Evolutionary conservation across 2,888 invertebrate genomes (phyloP), one percentile per base, ranked within the genome.

Genomic region (Malachius bipustulatus): DNA sequence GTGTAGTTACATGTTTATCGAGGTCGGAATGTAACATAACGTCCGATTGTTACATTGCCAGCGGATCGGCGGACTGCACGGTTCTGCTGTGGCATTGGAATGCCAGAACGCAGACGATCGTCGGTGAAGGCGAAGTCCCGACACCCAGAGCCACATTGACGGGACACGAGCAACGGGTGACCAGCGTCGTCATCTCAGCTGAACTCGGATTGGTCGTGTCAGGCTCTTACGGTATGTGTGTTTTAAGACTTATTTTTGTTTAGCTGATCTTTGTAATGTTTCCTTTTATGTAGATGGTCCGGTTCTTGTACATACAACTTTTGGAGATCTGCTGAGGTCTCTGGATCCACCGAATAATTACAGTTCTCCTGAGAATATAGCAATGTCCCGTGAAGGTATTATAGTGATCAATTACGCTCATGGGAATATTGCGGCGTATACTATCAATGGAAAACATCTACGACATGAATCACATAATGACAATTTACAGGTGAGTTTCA

Each of bases 21-120:
- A 76, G 97, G 32, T 96, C 94, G 2, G 98, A 99, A 64, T 96
- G 96, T 65, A 96, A 94, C 66, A 89, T 97, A 47, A 93, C 91
- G n/a, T 89, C 91, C 1, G 97, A 98, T 67, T 98, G 97, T 64
- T 98, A 97, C 67, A 82, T 98, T 47, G 96, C 96, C 1, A 94
- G 94, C 0, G 98, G 98, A 13, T 91, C 93, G 14, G 88, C 91
- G 31, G 98, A 99, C 66, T 97, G 97, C 64, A 97, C 97, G 0
- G 93, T 98, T 13, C 70, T 97, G 37, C 67, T 99, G 34, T 99
- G 98, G 98, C 96, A 97, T 57, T 99, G 98, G 93, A 97, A 80
- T 54, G 93, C 90, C 0, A 73, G 90, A n/a, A 88, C 88, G 40
- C 94, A 94, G 60, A 89, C 89, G 43, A 90, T 98, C 50, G 90